Conservation (phyloP, 37 sponge, comb jelly and placozoan genomes). For the Agelas oroides region DNA sequence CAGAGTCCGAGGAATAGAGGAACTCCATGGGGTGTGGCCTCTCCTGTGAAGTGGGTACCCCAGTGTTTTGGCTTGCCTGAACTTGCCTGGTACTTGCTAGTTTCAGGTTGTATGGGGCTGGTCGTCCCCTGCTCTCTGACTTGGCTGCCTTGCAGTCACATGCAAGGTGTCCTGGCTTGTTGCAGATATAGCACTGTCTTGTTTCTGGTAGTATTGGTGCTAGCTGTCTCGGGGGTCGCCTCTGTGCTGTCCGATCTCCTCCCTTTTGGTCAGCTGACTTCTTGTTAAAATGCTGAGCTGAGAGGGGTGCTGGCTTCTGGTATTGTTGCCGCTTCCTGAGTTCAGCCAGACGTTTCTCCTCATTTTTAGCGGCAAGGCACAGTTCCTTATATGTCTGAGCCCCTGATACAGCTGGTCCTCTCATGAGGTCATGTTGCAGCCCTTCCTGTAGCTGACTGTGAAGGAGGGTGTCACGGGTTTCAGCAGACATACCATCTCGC, state of each 20-base stretch:
- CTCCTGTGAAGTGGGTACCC: not conserved
- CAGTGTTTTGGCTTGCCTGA: not conserved
- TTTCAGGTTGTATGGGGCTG: too few relatives aligned
- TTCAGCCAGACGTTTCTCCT: conserved; percentile 2
- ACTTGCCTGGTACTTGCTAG: too few relatives aligned
- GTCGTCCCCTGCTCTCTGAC: conserved; percentile 11
- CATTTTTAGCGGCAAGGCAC: conserved; percentile 4
- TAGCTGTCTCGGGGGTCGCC: too few relatives aligned
- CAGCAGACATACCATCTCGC: not conserved
- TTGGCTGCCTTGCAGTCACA: not conserved
- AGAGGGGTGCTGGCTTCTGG: not conserved
- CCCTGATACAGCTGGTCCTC: conserved; percentile 5
- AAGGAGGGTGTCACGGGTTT: not conserved
- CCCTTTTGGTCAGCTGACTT: too few relatives aligned
- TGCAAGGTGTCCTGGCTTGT: not conserved
- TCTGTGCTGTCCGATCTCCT: too few relatives aligned
- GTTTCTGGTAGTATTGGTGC: too few relatives aligned
- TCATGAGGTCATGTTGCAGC: not conserved
- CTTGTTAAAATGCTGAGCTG: too few relatives aligned
- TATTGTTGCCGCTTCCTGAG: conserved; percentile 9
- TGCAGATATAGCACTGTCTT: not conserved
- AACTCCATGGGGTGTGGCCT: not conserved
- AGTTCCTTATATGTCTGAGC: not conserved
- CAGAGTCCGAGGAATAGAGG: not conserved
- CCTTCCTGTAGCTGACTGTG: conserved; percentile 26